Evolutionary conservation across 2,113 vertebrate species (phyloP), one percentile per base, ranked within the genome.

Genomic region (Rhagologus leucostigma): DNA sequence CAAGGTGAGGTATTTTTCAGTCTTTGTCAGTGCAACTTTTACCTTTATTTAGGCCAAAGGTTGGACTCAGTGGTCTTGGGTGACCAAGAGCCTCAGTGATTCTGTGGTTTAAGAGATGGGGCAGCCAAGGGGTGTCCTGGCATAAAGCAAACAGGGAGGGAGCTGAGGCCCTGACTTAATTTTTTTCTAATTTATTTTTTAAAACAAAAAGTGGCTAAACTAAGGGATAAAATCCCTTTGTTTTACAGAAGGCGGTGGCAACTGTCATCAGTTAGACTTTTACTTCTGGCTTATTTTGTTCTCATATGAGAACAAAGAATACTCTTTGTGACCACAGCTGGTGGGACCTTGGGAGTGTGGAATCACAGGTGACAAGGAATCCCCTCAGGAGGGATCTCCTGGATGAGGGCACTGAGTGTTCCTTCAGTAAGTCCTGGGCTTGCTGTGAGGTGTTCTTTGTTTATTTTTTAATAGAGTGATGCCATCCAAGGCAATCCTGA

Each of bases 141-240:
- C 20, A 7, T 8, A 18, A 49, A 46, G 49, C 32, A 67, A 49
- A 15, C 24, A 19, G 9, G 4, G 59, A 56, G 41, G 44, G 22
- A 78, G 41, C 42, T 23, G 14, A 17, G 29, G 26, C 47, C 21
- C 11, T 37, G 3, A 16, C 13, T 47, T 9, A 13, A 9, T 7
- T 32, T 9, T 46, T 19, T 26, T 4, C 3, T 16, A 35, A 6
- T 11, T 67, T 9, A 3, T 11, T 22, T 57, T 23, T 62, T 33
- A 8, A 47, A 29, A 30, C 32, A 33, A 6, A 18, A 85, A 71
- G 33, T 32, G 47, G 18, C 20, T 46, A 39, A 68, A 42, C 5
- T 6, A 9, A 56, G 23, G 35, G 53, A 10, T 50, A 8, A 68
- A n/a, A 50, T 0, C 29, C 46, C 33, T 26, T 7, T 0, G 3